Base-by-base conservation (phyloP, 2,113 vertebrate genomes). In the Eubucco bourcierii region DNA sequence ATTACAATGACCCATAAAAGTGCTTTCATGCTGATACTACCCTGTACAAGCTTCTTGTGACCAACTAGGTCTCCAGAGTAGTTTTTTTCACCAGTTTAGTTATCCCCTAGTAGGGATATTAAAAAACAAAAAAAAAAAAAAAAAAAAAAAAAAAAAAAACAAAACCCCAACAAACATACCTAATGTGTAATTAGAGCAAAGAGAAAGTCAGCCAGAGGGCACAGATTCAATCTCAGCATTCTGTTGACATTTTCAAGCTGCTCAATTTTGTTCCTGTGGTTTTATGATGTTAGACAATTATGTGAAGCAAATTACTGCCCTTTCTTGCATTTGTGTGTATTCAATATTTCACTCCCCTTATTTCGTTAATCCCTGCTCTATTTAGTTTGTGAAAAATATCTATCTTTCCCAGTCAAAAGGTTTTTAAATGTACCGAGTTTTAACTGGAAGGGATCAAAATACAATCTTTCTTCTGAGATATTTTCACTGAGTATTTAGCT, bases 241-340 rank as follows among this genome's bases (percentile, higher is more conserved):
- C 87, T 77, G 78, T 46, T 95, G 95, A 95, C 75, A 89, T 87
- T 96, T 96, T 84, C 96, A 94, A 88, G 94, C 90, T 95, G 87
- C 75, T 95, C 89, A 82, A 6, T 94, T 95, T 93, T 96, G 56
- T 60, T 90, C 89, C 92, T 87, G 84, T 50, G 81, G 87, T 94
- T 94, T 94, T 92, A 89, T 5, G 16, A 92, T 83, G 64, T 92
- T 76, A 90, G 60, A 82, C 72, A 80, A 94, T 80, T 87, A 89
- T 29, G 9, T 80, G 72, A 85, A 71, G 60, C 33, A 90, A 89
- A 92, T 87, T 74, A 67, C 53, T 89, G 84, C 56, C 75, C 41
- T 90, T 89, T 78, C 74, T 72, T 68, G 21, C 25, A 31, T 65
- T 77, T 79, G 6, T 16, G 7, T 55, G 9, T 18, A 81, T 81